Conservation (phyloP, 2,888 invertebrate genomes). For the Cryptops parisi region DNA sequence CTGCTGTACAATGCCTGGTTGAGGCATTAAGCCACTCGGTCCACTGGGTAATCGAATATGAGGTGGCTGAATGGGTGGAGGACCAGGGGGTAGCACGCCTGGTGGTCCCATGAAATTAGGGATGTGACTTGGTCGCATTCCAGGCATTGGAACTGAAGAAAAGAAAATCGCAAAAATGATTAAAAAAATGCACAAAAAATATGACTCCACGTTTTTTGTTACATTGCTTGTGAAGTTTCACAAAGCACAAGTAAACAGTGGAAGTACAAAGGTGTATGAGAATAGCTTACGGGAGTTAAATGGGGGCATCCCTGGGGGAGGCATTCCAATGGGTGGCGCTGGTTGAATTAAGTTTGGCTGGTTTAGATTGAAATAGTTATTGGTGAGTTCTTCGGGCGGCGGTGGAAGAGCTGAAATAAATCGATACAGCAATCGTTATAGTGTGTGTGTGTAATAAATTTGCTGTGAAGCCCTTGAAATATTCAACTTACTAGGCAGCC, state of each 20-base stretch:
- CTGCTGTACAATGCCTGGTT: constrained; percentile 37
- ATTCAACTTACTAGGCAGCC: constrained; percentile 44
- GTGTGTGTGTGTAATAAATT: too few species aligned
- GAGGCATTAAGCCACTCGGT: constrained; percentile 43
- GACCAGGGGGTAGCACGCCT: constrained; percentile 34
- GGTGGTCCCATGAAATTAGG: constrained; percentile 24
- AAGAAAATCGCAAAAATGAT: background rate
- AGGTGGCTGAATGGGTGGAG: constrained; percentile 33
- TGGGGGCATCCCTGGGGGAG: constrained; percentile 15
- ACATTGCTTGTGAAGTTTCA: too few species aligned
- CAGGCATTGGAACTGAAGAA: background rate
- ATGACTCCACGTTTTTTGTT: background rate
- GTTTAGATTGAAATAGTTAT: constrained; percentile 49
- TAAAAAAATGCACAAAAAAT: background rate
- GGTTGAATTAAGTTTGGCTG: constrained; percentile 26
- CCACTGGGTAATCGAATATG: constrained; percentile 38
- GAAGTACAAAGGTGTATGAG: too few species aligned
- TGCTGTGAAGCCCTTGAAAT: too few species aligned
- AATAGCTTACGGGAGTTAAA: background rate
- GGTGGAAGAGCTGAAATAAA: constrained; percentile 40
- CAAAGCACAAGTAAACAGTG: too few species aligned
- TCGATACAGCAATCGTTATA: too few species aligned
- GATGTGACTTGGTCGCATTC: constrained; percentile 14
- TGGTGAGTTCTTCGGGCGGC: constrained; percentile 43
- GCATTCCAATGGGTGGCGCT: constrained; percentile 17